Conservation (phyloP, 1,140 invertebrate species). For the Pristionchus pacificus region DNA sequence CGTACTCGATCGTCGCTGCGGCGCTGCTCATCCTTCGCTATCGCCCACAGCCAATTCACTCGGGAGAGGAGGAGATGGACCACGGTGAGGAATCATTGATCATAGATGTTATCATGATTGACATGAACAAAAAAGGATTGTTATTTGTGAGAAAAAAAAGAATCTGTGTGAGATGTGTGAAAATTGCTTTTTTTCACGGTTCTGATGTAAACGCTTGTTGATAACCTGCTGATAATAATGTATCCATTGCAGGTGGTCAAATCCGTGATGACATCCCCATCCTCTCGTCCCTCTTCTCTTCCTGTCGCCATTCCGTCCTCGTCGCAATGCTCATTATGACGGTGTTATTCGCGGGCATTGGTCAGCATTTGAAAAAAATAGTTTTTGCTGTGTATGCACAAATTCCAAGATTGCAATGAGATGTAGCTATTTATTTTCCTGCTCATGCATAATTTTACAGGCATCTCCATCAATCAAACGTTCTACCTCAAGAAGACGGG, state of each 20-base stretch:
- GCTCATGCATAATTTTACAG: not conserved
- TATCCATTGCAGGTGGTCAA: not conserved
- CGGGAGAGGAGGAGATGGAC: not conserved
- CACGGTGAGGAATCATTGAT: too few relatives aligned
- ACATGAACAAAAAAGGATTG: too few relatives aligned
- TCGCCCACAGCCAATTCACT: conserved; percentile 1
- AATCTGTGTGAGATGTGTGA: too few relatives aligned
- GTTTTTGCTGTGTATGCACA: too few relatives aligned
- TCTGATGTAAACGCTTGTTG: too few relatives aligned
- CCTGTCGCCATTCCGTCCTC: not conserved
- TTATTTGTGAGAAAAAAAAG: too few relatives aligned
- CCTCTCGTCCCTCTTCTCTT: not conserved
- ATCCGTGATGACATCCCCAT: not conserved
- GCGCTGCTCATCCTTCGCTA: conserved; percentile 75
- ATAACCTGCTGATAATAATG: conserved; percentile 13
- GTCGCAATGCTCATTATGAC: not conserved
- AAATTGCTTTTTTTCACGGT: too few relatives aligned
- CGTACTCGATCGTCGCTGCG: conserved; percentile 82
- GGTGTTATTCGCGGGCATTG: too few relatives aligned
- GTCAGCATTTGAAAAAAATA: not conserved
- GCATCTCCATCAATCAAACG: conserved; percentile 8
- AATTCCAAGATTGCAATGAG: not conserved
- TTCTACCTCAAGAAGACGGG: conserved; percentile 15
- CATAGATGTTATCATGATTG: too few relatives aligned
- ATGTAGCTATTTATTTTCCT: not conserved